A percentile compares a stretch with the other conserved stretches of the same genome.
phyloP scores from a whole-genome alignment of 2,888 invertebrate species.

The Scaptomyza parva region DNA sequence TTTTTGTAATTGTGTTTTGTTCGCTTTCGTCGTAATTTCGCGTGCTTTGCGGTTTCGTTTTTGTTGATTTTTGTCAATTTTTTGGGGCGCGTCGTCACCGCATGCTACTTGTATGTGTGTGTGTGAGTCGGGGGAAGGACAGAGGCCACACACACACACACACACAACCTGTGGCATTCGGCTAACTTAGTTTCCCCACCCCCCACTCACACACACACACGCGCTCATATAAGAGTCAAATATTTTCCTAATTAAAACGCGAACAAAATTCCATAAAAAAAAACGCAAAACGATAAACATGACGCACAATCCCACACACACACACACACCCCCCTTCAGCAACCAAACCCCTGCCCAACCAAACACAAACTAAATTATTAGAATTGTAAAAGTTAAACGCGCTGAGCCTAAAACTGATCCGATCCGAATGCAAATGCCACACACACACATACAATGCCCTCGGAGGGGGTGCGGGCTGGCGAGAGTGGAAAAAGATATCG shows the following conservation, averaged over 20 bases:
- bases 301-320: not conserved
- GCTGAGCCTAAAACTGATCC: not conserved
- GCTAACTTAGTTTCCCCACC: not conserved
- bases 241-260: constrained; percentile 17
- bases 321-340: not conserved
- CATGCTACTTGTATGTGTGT: constrained; percentile 5
- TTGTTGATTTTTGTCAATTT: constrained; percentile 44
- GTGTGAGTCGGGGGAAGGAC: not conserved
- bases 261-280: constrained; percentile 8
- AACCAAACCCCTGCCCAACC: not conserved
- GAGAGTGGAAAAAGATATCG: constrained; percentile 7
- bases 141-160: constrained; percentile 11
- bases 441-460: not conserved
- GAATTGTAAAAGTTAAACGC: not conserved
- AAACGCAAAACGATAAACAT: constrained; percentile 2
- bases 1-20: constrained; percentile 17
- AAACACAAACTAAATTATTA: not conserved
- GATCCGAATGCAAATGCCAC: not conserved
- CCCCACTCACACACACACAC: not conserved
- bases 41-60: constrained; percentile 42
- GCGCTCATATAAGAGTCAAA: not conserved
- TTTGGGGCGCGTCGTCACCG: constrained; percentile 45
- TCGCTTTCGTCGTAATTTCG: constrained; percentile 34
- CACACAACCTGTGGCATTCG: constrained; percentile 48
- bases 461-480: not conserved